phyloP scores from a whole-genome alignment of 2,888 invertebrate genomes.

The Cetonia aurata region DNA sequence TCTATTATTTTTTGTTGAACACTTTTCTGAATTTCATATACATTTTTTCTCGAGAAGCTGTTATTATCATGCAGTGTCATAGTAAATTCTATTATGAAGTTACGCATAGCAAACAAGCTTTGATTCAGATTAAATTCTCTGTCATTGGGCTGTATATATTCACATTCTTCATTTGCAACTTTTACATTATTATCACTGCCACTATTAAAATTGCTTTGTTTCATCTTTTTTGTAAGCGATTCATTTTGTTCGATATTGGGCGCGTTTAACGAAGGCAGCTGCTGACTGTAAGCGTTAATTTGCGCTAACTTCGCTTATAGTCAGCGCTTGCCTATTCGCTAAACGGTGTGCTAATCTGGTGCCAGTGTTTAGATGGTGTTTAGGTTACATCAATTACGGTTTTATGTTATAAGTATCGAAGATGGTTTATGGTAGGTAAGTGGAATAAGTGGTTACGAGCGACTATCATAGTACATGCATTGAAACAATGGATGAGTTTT shows the following conservation, averaged over 20 bases:
- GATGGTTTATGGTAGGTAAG: too few relatives aligned
- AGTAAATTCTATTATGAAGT: constrained; percentile 26
- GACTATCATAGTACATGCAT: too few relatives aligned
- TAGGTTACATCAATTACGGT: too few relatives aligned
- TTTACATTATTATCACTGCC: background rate
- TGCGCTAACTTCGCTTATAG: too few relatives aligned
- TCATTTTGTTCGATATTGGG: background rate
- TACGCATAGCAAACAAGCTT: constrained; percentile 13
- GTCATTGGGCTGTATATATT: constrained; percentile 9
- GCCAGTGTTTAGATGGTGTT: too few relatives aligned
- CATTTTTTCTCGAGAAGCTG: constrained; percentile 48
- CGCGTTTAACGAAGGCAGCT: too few relatives aligned
- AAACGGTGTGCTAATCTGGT: too few relatives aligned
- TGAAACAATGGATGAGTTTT: too few relatives aligned
- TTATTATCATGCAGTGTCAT: constrained; percentile 40
- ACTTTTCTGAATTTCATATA: constrained; percentile 42
- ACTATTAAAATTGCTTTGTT: background rate
- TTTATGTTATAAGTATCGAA: too few relatives aligned
- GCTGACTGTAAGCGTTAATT: too few relatives aligned
- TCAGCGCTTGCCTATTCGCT: too few relatives aligned
- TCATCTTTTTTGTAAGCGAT: constrained; percentile 1
- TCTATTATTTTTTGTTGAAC: constrained; percentile 25
- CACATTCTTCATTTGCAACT: background rate
- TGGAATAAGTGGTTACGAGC: too few relatives aligned
- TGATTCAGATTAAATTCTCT: constrained; percentile 13